Evolutionary conservation across 2,797 vertebrate genomes (phyloP).

Genomic region (Myotis pilosus): DNA sequence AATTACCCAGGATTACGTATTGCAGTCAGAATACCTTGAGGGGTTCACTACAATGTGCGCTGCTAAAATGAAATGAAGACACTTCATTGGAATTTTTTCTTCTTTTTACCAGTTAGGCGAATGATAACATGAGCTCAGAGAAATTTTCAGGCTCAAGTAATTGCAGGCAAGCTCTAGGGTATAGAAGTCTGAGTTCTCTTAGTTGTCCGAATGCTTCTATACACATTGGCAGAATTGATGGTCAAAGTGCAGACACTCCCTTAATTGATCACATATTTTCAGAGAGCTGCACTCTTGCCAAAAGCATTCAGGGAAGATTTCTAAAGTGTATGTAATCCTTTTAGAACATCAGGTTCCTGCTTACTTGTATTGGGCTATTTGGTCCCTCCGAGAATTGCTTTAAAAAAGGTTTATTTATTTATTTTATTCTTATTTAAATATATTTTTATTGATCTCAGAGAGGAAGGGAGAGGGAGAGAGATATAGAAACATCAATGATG

Average conservation of each 20-base stretch:
- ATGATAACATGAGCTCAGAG: background rate
- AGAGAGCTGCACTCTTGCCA: background rate
- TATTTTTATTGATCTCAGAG: too few species aligned
- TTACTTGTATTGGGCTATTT: background rate
- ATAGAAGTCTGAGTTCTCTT: background rate
- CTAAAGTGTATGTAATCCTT: background rate
- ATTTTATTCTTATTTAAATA: too few species aligned
- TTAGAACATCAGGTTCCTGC: background rate
- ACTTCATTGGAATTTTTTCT: background rate
- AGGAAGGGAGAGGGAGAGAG: too few species aligned
- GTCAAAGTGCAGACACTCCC: background rate
- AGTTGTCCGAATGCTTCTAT: background rate
- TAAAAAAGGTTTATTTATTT: too few species aligned
- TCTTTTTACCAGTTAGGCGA: background rate
- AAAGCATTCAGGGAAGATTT: background rate
- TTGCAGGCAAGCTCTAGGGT: background rate
- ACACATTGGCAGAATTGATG: background rate
- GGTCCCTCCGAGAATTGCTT: background rate
- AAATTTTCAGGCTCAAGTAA: background rate
- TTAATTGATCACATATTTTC: background rate
- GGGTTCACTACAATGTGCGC: background rate
- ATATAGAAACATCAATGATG: too few species aligned
- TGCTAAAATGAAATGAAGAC: slow-evolving; percentile 11
- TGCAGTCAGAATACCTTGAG: background rate
- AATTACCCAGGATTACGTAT: background rate